Conservation (phyloP, 2,113 vertebrate species). For the Halcyon senegalensis region DNA sequence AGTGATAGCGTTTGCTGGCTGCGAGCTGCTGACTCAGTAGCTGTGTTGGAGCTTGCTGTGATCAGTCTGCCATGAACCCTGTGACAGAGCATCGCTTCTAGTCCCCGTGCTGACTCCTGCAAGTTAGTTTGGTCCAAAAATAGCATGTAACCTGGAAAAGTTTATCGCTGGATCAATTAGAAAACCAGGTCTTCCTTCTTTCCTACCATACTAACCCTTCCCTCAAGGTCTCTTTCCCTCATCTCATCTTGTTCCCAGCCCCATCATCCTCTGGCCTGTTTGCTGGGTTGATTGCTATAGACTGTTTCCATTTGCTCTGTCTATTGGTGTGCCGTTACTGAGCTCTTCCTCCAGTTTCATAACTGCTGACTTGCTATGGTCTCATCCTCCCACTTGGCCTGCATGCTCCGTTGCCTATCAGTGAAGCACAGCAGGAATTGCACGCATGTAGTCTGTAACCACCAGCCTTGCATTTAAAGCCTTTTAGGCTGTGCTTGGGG, state of each 20-base stretch:
- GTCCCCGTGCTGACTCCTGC: background rate
- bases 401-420: rapidly evolving
- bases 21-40: background rate
- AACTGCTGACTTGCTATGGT: background rate
- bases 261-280: background rate
- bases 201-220: background rate
- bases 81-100: background rate
- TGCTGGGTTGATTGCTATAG: background rate
- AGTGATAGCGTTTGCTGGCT: rapidly evolving
- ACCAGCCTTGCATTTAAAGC: background rate
- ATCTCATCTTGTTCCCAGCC: background rate
- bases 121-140: slow-evolving; percentile 1
- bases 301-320: background rate
- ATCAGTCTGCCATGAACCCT: background rate
- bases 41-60: background rate
- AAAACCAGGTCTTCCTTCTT: background rate
- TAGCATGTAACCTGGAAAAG: slow-evolving; percentile 23
- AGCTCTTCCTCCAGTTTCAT: background rate
- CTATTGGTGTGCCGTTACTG: background rate
- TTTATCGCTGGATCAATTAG: background rate
- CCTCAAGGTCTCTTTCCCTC: background rate
- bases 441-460: rapidly evolving
- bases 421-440: background rate
- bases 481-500: background rate
- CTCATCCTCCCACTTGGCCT: background rate